Evolutionary conservation across 2,888 invertebrate species (phyloP).

Genomic region (Tetanocera ferruginea): DNA sequence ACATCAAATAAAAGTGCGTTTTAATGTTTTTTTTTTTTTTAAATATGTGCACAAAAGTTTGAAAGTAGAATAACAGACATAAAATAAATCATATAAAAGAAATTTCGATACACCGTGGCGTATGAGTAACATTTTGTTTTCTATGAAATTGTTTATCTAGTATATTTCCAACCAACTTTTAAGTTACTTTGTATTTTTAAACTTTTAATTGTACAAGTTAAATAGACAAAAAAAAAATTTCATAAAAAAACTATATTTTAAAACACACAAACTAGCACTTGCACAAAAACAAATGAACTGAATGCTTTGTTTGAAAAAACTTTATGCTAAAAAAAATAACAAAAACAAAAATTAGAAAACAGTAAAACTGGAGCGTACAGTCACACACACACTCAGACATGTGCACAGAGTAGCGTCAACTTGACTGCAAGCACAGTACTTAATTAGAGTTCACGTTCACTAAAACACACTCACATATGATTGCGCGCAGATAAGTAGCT

Average conservation of each 20-base stretch:
- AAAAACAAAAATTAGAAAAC: constrained; percentile 27
- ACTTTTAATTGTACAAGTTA: not conserved
- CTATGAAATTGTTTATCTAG: too few species aligned
- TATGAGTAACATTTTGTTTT: not conserved
- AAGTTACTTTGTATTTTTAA: not conserved
- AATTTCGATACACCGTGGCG: not conserved
- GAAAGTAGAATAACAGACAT: not conserved
- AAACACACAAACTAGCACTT: not conserved
- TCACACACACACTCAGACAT: not conserved
- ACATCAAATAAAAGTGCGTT: too few species aligned
- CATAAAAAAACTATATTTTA: not conserved
- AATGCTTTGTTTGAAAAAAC: not conserved
- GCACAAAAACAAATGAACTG: too few species aligned
- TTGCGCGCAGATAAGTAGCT: too few species aligned
- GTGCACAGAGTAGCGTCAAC: not conserved
- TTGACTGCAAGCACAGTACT: not conserved
- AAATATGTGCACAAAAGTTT: not conserved
- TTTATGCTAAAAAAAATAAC: not conserved
- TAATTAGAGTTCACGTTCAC: not conserved
- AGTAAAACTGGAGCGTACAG: not conserved
- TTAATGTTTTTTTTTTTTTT: too few species aligned
- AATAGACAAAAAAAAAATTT: not conserved
- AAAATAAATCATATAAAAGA: not conserved
- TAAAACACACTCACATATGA: constrained; percentile 19
- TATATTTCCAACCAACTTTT: too few species aligned